Evolutionary conservation across 2,113 vertebrate species (phyloP).

Genomic region (Plecturocebus donacophilus): DNA sequence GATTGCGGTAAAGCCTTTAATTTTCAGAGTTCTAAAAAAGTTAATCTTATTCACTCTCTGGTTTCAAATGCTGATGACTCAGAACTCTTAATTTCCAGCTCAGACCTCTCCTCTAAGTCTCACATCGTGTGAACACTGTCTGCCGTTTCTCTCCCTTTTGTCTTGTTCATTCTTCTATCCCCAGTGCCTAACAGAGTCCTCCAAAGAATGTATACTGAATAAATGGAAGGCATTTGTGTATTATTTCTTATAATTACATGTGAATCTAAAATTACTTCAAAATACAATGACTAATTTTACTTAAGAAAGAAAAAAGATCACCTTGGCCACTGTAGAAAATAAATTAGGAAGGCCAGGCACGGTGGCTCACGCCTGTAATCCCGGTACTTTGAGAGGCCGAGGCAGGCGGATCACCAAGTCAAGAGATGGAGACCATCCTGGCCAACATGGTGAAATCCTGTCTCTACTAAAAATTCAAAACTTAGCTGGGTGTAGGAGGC

Average conservation of each 20-base stretch:
- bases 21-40: slow-evolving; percentile 15
- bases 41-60: slow-evolving; percentile 3
- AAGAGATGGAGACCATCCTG: too few species aligned
- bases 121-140: not conserved
- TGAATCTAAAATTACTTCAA: not conserved
- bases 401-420: too few species aligned
- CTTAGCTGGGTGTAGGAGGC: too few species aligned
- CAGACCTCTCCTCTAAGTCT: not conserved
- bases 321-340: not conserved
- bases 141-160: not conserved
- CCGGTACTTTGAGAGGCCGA: too few species aligned
- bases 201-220: not conserved
- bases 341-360: too few species aligned
- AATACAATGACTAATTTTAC: slow-evolving; percentile 17
- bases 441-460: too few species aligned
- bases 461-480: too few species aligned
- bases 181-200: not conserved
- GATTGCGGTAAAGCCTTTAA: not conserved
- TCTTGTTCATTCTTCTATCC: not conserved
- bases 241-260: slow-evolving; percentile 9
- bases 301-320: not conserved
- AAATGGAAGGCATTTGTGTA: not conserved
- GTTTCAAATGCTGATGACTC: not conserved
- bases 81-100: not conserved
- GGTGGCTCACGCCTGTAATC: too few species aligned